Base-by-base conservation (phyloP, 2,888 invertebrate species). In the Lucinisca nassula region DNA sequence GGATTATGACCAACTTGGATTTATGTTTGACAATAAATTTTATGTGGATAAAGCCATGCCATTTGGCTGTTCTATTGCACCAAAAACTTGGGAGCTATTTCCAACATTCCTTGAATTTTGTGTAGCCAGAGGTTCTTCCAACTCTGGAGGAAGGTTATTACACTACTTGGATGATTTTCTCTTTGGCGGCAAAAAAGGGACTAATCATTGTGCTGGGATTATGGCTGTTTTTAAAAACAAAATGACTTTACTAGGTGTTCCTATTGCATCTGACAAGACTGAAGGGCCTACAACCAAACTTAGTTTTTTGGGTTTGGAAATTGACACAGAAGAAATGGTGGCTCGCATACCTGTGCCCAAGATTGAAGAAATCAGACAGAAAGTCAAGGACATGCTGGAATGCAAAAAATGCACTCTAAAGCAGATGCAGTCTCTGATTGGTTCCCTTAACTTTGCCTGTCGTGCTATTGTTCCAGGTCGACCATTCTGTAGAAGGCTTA, bases 141-240 rank as follows among this genome's bases (percentile, higher is more conserved):
- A n/a, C n/a, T n/a, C n/a, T 1, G 38, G 35, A 24, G 17, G 79
- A 14, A 61, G 72, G 24, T 24, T 87, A 8, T 8, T 82, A 24
- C 86, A 83, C 40, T 83, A 86, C 45, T n/a, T 86, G 1, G 86
- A 86, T 76, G 82, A 86, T 40, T 86, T 84, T 37, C 21, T 86
- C 3, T 55, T 76, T n/a, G 86, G 82, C 1, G 86, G 86, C 0
- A 38, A 61, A 67, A 21, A n/a, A 4, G 37, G 67, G 4, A 35
- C 82, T 30, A 27, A 78, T 3, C 75, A 76, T 24, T 21, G 17
- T 32, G 12, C 38, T 21, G 10, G 40, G 17, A 81, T 78, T 70
- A 30, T 32, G 14, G n/a, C 45, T 27, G 37, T 74, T 75, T 67
- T 38, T 21, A 14, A 35, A 35, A n/a, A 72, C 17, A 30, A 17